Conservation (phyloP, 2,797 vertebrate species). For the Acanthopagrus latus region DNA sequence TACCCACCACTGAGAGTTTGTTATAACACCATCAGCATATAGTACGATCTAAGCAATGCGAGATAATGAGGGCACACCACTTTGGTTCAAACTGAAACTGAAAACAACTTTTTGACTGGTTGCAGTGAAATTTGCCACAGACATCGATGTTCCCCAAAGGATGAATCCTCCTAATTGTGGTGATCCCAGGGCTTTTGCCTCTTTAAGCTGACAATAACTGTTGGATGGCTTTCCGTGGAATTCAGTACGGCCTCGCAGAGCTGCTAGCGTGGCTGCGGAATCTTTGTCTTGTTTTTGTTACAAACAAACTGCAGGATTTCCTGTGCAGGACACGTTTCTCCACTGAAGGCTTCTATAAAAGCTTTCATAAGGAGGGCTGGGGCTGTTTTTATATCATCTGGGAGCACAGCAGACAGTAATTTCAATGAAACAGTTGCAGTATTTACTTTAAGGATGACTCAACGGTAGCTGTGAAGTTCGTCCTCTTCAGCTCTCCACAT, state of each 20-base stretch:
- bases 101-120: not conserved
- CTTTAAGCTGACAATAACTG: not conserved
- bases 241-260: not conserved
- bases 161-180: not conserved
- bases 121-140: not conserved
- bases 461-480: not conserved
- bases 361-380: not conserved
- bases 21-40: constrained; percentile 1
- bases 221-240: not conserved
- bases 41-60: too few relatives aligned
- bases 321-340: not conserved
- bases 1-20: not conserved
- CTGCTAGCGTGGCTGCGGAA: not conserved
- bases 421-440: not conserved
- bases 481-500: not conserved
- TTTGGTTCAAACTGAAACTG: not conserved
- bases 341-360: not conserved
- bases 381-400: constrained; percentile 13
- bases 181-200: too few relatives aligned
- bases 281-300: not conserved
- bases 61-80: not conserved
- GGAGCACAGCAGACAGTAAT: not conserved
- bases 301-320: not conserved
- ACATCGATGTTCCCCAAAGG: not conserved
- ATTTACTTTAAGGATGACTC: constrained; percentile 14